Conservation (phyloP, 2,888 invertebrate genomes). For the Aphidoletes aphidimyza region DNA sequence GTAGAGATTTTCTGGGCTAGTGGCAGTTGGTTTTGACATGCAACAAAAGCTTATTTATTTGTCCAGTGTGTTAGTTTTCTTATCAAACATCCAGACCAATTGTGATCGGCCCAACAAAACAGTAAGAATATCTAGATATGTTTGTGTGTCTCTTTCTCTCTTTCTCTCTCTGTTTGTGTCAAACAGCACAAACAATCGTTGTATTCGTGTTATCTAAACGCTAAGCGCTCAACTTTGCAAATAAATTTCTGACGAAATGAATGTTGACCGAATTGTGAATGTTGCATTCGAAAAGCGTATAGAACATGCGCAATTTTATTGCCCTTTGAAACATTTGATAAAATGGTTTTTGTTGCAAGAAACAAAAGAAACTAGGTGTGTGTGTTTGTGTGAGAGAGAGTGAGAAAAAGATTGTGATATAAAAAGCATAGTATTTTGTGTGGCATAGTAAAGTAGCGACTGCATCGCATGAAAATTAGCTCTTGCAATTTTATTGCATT, state of each 20-base stretch:
- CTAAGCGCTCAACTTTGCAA: background rate
- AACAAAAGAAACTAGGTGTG: background rate
- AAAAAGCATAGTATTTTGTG: too few species aligned
- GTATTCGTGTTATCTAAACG: background rate
- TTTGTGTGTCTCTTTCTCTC: too few species aligned
- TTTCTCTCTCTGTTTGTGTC: background rate
- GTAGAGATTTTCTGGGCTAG: background rate
- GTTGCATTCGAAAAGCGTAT: background rate
- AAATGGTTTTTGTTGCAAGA: background rate
- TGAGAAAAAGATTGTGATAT: background rate
- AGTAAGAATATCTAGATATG: too few species aligned
- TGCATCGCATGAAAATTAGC: background rate
- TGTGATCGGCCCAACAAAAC: background rate
- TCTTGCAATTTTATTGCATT: slow-evolving; percentile 9
- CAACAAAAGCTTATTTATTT: slow-evolving; percentile 16
- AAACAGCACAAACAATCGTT: background rate
- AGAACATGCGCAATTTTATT: slow-evolving; percentile 31
- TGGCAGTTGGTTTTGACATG: slow-evolving; percentile 41
- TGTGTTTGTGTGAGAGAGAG: too few species aligned
- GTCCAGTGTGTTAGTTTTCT: background rate
- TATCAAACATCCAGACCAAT: slow-evolving; percentile 18
- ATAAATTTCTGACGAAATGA: background rate
- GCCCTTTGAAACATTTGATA: background rate
- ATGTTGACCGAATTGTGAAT: background rate
- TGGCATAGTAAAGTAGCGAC: too few species aligned